Evolutionary conservation across 2,113 vertebrate genomes (phyloP).

Genomic region (Melanocharis versteri): DNA sequence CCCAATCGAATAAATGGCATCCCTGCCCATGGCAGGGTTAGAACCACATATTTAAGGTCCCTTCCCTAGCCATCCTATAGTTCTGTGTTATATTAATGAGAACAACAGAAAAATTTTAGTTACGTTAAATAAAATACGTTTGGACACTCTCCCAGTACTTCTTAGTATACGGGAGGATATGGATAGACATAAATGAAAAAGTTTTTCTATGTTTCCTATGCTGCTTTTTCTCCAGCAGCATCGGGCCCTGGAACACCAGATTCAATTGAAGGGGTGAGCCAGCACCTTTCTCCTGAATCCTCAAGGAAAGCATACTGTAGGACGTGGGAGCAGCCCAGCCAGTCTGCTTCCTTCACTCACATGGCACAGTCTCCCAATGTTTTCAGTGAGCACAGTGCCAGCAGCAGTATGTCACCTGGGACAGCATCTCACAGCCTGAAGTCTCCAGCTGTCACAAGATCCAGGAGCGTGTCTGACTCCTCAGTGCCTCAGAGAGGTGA

Average conservation of each 20-base stretch:
- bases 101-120: neutral
- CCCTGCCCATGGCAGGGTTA: neutral
- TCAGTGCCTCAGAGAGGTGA: constrained; percentile 91
- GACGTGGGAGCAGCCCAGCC: constrained; percentile 89
- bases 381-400: constrained; percentile 82
- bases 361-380: constrained; percentile 85
- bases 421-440: constrained; percentile 83
- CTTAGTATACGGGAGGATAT: neutral
- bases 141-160: neutral
- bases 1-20: neutral
- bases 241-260: constrained; percentile 95
- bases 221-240: constrained; percentile 66
- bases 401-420: constrained; percentile 84
- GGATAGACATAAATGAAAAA: neutral
- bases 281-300: constrained; percentile 94
- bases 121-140: neutral
- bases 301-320: constrained; percentile 91
- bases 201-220: neutral
- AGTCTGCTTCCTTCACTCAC: constrained; percentile 80
- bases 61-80: neutral
- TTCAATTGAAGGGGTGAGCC: constrained; percentile 87
- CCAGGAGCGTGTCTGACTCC: constrained; percentile 92
- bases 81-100: neutral
- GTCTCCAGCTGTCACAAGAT: constrained; percentile 87
- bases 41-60: neutral